Evolutionary conservation across 2,797 vertebrate species (phyloP).

Genomic region (Echeneis naucrates): DNA sequence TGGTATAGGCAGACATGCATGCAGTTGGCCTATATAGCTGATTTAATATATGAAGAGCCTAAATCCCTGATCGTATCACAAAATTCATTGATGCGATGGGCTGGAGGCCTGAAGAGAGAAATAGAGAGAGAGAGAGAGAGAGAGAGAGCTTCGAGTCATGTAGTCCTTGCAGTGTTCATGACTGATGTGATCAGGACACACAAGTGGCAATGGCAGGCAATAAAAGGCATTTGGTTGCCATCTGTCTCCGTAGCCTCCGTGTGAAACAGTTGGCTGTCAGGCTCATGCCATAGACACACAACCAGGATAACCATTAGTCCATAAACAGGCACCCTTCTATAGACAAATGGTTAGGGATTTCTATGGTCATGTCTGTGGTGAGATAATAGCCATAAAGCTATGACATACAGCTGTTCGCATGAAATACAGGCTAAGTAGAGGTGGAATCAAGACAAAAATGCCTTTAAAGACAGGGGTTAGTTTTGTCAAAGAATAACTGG

Average conservation of each 20-base stretch:
- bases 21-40: conserved; percentile 8
- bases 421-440: conserved; percentile 46
- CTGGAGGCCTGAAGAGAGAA: conserved; percentile 4
- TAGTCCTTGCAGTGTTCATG: conserved; percentile 61
- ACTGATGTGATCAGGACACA: conserved; percentile 78
- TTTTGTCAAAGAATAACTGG: conserved; percentile 62
- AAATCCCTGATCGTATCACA: conserved; percentile 56
- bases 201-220: conserved; percentile 78
- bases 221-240: conserved; percentile 84
- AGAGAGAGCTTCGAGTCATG: conserved; percentile 48
- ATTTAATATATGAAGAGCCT: conserved; percentile 56
- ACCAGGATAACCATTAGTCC: conserved; percentile 81
- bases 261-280: conserved; percentile 80
- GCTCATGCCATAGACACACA: conserved; percentile 73
- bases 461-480: conserved; percentile 41
- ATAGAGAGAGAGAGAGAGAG: conserved; percentile 31
- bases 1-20: neutral
- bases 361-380: conserved; percentile 70
- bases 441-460: conserved; percentile 34
- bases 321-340: conserved; percentile 73
- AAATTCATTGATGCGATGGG: conserved; percentile 45
- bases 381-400: conserved; percentile 61
- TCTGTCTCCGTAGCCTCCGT: conserved; percentile 82
- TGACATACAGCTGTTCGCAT: conserved; percentile 58
- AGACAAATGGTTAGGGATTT: conserved; percentile 73